Base-by-base conservation (phyloP, 2,113 vertebrate genomes). In the Chrysemys picta region DNA sequence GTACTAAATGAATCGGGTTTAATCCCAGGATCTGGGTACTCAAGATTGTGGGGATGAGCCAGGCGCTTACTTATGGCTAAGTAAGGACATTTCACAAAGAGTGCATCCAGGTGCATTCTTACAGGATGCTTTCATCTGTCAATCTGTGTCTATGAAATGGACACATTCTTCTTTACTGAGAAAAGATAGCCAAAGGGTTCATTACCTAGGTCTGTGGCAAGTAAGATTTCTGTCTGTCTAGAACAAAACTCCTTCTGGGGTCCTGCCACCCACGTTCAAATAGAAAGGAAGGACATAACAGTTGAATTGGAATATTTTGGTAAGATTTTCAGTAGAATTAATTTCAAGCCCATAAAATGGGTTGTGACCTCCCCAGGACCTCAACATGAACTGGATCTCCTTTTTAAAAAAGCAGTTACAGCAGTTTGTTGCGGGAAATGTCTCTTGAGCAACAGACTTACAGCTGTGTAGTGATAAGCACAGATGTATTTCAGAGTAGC, bases 331-430 rank as follows among this genome's bases (percentile, higher is more conserved):
- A 52, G 72, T 65, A 85, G 35, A 62, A 90, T 0, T 1, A 93
- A n/a, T n/a, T 38, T 88, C 84, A 65, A 1, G 50, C 10, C 72
- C 10, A 82, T 47, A 35, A 82, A 88, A 88, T 14, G 2, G 8
- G 25, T 3, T 25, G 38, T n/a, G 80, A 65, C 76, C 29, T 95
- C 90, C n/a, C 5, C 35, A 56, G 31, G 49, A 16, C 29, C 94
- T 90, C 35, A 49, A 53, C 57, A 91, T 87, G 65, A 86, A 95
- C 86, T 31, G 42, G 25, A 93, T 72, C 0, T 84, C 93, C 87
- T 22, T 82, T 84, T 85, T 72, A 42, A 54, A 83, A 65, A 8
- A 47, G 47, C 62, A 93, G n/a, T 49, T 81, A 2, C 19, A 90
- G 88, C 29, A 91, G 0, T 0, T 80, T 84, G 6, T 59, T 50